Conservation (phyloP, 2,113 vertebrate genomes). For the Sylvietta virens region DNA sequence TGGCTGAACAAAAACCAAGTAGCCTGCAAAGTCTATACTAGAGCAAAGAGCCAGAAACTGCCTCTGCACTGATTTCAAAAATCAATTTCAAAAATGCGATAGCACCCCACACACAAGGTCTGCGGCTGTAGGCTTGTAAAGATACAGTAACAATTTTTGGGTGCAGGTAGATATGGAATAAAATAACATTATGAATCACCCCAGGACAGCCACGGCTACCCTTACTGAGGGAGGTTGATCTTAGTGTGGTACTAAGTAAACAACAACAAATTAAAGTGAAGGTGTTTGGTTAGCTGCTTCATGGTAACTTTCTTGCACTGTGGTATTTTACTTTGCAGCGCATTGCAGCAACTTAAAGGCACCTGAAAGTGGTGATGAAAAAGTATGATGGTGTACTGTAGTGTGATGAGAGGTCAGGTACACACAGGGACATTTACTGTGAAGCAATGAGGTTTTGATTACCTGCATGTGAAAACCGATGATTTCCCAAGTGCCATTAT, state of each 20-base stretch:
- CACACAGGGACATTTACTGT: not conserved
- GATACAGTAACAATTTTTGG: not conserved
- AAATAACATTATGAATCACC: not conserved
- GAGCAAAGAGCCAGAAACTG: not conserved
- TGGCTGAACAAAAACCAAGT: not conserved
- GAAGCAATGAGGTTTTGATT: not conserved
- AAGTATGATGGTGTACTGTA: not conserved
- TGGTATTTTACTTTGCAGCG: not conserved
- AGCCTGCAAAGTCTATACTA: not conserved
- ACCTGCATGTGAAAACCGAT: not conserved
- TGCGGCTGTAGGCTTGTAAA: not conserved
- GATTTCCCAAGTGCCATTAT: not conserved
- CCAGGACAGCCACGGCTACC: not conserved
- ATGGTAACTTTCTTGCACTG: not conserved
- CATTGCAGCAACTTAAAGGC: not conserved
- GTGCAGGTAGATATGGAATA: not conserved
- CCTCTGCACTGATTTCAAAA: rapidly evolving
- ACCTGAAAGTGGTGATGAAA: not conserved
- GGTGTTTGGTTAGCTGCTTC: not conserved
- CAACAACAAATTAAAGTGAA: not conserved
- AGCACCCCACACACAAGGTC: too few relatives aligned
- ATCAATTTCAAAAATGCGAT: rapidly evolving
- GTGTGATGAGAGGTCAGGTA: not conserved
- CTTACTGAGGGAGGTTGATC: not conserved
- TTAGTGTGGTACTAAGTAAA: not conserved